Evolutionary conservation across 2,797 vertebrate genomes (phyloP), one percentile per base, ranked within the genome.

Genomic region (Enteromius thamalakanensis): DNA sequence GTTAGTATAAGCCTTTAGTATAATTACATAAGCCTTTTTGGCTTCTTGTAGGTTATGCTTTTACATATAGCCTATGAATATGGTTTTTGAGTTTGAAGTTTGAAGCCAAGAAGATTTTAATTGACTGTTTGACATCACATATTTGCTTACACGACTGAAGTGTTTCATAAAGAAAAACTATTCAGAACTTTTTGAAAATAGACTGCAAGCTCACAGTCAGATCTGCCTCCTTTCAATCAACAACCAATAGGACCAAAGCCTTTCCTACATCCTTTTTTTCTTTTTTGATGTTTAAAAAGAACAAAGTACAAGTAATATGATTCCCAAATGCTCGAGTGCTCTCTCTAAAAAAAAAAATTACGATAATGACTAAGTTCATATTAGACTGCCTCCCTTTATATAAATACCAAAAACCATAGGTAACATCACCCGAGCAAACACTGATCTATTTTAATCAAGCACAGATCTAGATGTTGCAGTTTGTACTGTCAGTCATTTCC

Each of bases 401-500:
- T 32, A 1, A 11, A 49, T 29, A 10, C 23, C 42, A 17, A 47
- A 45, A 70, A 26, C 42, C 42, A 45, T 45, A 51, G 58, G 23
- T 62, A 62, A 7, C 71, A 53, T 45, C 71, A 47, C 40, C 12
- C n/a, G 34, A 11, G 10, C 26, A 60, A 23, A 21, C 74, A 76
- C 7, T 4, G n/a, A 32, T 64, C 58, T 26, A n/a, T 23, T 79
- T 69, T 14, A 47, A 45, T 11, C 19, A 21, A 69, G 8, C 11
- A 14, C 6, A 14, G 11, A 10, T n/a, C 6, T 51, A 70, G 29
- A 74, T 60, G 9, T 71, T 80, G 60, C 37, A 81, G 26, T 68
- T 62, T 51, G 6, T 53, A 15, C 80, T 32, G 58, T 62, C 29
- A 74, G 70, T 74, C 29, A 37, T 74, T 72, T 51, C 49, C 29